A percentile compares a stretch with the other conserved stretches of the same genome.
phyloP scores from a whole-genome alignment of 2,888 invertebrate species.

The Eristalis pertinax region DNA sequence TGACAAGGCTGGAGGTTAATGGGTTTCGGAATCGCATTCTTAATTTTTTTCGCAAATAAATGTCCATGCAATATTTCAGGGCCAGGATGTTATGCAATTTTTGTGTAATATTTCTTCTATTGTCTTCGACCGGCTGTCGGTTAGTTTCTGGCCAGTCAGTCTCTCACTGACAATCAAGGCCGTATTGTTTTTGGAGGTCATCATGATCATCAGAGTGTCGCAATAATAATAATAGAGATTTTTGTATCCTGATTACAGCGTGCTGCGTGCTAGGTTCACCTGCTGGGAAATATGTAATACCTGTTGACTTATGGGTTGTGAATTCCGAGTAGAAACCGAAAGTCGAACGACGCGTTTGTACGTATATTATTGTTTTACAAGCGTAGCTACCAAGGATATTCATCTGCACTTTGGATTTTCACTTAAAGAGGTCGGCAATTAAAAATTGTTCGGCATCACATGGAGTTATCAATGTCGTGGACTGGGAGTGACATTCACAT shows the following conservation, averaged over 20 bases:
- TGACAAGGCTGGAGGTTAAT: conserved; percentile 54
- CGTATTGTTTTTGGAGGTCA: conserved; percentile 32
- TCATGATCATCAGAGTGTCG: neutral
- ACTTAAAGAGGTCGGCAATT: too few relatives aligned
- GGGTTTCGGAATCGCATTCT: conserved; percentile 25
- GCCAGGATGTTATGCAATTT: conserved; percentile 46
- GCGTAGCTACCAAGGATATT: too few relatives aligned
- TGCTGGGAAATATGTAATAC: neutral
- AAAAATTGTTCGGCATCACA: too few relatives aligned
- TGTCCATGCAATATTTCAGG: conserved; percentile 35
- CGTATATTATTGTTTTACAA: too few relatives aligned
- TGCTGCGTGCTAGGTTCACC: neutral
- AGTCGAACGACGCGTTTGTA: too few relatives aligned
- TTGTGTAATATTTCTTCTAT: conserved; percentile 29
- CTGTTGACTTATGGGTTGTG: neutral
- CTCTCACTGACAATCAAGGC: conserved; percentile 25
- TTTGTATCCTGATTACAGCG: neutral
- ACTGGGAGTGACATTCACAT: too few relatives aligned
- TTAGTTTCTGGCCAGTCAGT: conserved; percentile 43
- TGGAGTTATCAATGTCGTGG: too few relatives aligned
- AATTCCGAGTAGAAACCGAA: too few relatives aligned
- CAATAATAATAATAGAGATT: neutral
- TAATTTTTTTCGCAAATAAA: conserved; percentile 39
- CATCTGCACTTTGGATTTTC: too few relatives aligned
- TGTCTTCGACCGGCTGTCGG: conserved; percentile 22